Base-by-base conservation (phyloP, 2,888 invertebrate genomes). In the Eulithis prunata region DNA sequence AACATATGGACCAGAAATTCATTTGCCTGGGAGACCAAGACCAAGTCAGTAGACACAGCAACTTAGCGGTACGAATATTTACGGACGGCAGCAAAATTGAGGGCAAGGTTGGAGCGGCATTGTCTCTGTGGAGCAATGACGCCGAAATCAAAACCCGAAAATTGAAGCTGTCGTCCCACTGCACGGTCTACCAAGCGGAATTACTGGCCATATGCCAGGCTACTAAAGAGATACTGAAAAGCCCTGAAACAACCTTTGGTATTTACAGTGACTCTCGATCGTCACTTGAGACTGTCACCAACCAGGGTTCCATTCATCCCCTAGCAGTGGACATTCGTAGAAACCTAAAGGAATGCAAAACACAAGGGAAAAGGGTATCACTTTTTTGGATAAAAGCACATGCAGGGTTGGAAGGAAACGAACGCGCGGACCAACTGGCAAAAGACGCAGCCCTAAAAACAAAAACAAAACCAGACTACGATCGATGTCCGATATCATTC, bases 71-170 rank as follows among this genome's bases (percentile, higher is more conserved):
- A 0, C 6, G 36, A 0, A 70, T 70, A 0, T 70, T 47, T 69
- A 69, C 62, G 5, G 69, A 69, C 11, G 62, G 59, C 36, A 61
- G 61, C 38, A 68, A 64, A 49, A 38, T 66, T 32, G 66, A 63
- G 36, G 64, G 59, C 1, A 41, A 56, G n/a, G 64, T 64, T 5
- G 64, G 64, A 36, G 64, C 64, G 2, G 59, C 64, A 12, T n/a
- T 56, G 45, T 45, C 59, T 14, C n/a, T 47, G 3, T 47, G 47
- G 47, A 47, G 13, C 47, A 13, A n/a, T 13, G 47, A 6, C 13
- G 47, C 11, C 21, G 55, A 58, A 43, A 57, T 11, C n/a, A 64
- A 55, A 36, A 43, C 54, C 55, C 54, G 38, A 38, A 38, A 38
- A 41, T 21, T 61, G 1, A 65, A 61, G 13, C 53, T 65, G 38